Evolutionary conservation across 2,797 vertebrate species (phyloP).

Genomic region (Etheostoma perlongum): DNA sequence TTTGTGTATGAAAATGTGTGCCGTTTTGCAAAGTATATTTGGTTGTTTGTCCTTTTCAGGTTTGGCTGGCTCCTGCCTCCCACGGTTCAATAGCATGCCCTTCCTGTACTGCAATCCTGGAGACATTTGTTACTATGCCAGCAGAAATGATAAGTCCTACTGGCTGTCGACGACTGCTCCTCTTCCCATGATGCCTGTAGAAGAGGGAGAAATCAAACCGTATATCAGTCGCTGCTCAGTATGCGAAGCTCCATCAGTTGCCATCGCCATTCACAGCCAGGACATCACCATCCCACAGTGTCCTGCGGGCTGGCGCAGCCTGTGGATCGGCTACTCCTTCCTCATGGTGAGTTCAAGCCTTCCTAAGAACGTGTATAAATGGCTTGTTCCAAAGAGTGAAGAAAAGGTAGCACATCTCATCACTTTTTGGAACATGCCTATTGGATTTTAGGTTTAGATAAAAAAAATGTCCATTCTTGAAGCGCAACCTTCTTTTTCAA

Average conservation of each 20-base stretch:
- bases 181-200: constrained; percentile 98
- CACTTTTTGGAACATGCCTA: too few species aligned
- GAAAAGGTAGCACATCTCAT: too few species aligned
- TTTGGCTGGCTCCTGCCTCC: constrained; percentile 95
- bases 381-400: too few species aligned
- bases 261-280: constrained; percentile 97
- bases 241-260: constrained; percentile 95
- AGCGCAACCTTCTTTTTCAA: too few species aligned
- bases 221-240: constrained; percentile 98
- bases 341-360: constrained; percentile 89
- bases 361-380: too few species aligned
- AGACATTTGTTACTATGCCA: constrained; percentile 96
- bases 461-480: too few species aligned
- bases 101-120: constrained; percentile 99
- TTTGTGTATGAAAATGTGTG: constrained; percentile 2
- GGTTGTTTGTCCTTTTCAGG: constrained; percentile 78
- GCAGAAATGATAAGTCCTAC: constrained; percentile 97
- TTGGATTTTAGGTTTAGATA: too few species aligned
- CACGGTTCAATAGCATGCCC: constrained; percentile 96
- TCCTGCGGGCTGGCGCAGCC: constrained; percentile 94
- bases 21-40: background rate
- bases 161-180: constrained; percentile 97
- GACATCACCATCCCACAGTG: constrained; percentile 95
- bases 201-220: constrained; percentile 90
- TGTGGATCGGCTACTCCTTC: constrained; percentile 99